Percentiles rank a stretch among this genome's conserved stretches.
Evolutionary conservation across 2,888 invertebrate species (phyloP).

Genomic region (Spilarctia lutea): DNA sequence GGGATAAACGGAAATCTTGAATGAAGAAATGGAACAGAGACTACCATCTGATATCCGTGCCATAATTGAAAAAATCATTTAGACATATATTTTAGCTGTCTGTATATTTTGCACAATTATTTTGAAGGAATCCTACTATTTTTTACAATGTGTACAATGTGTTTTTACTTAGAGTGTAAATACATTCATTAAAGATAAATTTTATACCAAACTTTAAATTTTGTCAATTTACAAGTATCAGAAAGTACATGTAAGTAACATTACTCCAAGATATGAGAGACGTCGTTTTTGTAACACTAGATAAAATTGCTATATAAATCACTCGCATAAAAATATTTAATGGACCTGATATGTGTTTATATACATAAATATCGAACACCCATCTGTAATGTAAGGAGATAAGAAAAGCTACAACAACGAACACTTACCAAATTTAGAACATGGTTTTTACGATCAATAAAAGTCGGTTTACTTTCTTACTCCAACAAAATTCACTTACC

Average conservation of each 20-base stretch:
- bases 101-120: no score
- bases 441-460: slow-evolving; percentile 68
- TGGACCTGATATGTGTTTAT: slow-evolving; percentile 1
- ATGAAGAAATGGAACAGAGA: no score
- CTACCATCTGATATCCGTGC: no score
- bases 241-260: neutral
- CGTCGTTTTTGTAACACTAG: neutral
- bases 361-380: neutral
- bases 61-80: no score
- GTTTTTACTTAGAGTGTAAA: no score
- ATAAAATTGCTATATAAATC: neutral
- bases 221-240: neutral
- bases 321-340: slow-evolving; percentile 16
- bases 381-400: slow-evolving; percentile 25
- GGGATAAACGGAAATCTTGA: neutral
- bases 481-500: slow-evolving; percentile 58
- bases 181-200: no score
- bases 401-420: slow-evolving; percentile 30
- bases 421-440: slow-evolving; percentile 60
- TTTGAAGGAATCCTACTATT: no score
- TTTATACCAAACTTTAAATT: no score
- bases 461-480: slow-evolving; percentile 59
- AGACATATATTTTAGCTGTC: no score
- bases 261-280: neutral
- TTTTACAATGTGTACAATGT: no score